These are phyloP conservation scores for Enteromius radiatus DNA, from an alignment of 2,797 vertebrate genomes.

Conservation along the genomic window DNA sequence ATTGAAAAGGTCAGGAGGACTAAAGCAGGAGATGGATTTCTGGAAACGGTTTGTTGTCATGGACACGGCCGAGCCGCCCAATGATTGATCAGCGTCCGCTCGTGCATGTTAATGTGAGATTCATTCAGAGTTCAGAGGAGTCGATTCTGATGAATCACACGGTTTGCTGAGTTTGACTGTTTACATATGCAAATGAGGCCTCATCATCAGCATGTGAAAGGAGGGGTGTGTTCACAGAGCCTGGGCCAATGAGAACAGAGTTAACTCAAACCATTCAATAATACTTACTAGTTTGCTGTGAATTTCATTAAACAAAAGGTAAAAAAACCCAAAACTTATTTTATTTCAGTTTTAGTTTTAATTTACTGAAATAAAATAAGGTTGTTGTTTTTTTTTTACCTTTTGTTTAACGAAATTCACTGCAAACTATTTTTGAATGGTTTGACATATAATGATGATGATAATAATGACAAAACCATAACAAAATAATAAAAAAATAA, in stretches of 20 bases:
- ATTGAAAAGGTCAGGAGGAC: slow-evolving; percentile 1
- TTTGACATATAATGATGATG: background rate
- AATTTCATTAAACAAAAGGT: background rate
- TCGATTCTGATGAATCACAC: background rate
- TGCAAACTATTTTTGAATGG: too few species aligned
- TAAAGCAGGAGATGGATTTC: slow-evolving; percentile 1
- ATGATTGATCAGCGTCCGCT: background rate
- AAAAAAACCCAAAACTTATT: background rate
- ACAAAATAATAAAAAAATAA: too few species aligned
- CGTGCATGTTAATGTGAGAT: background rate
- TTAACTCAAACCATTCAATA: background rate
- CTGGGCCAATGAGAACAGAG: background rate
- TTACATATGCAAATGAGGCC: background rate
- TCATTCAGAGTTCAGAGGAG: background rate
- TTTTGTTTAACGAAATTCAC: too few species aligned
- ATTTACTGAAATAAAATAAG: background rate
- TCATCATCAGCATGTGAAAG: background rate
- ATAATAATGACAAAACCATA: background rate
- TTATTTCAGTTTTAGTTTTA: too few species aligned
- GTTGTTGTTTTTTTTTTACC: too few species aligned
- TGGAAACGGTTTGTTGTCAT: background rate
- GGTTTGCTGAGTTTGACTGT: background rate
- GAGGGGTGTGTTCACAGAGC: background rate
- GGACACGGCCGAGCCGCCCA: background rate
- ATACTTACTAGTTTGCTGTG: background rate